Evolutionary conservation across 1,140 invertebrate species (phyloP), one percentile per base, ranked within the genome.

Genomic region (Penaeus vannamei): DNA sequence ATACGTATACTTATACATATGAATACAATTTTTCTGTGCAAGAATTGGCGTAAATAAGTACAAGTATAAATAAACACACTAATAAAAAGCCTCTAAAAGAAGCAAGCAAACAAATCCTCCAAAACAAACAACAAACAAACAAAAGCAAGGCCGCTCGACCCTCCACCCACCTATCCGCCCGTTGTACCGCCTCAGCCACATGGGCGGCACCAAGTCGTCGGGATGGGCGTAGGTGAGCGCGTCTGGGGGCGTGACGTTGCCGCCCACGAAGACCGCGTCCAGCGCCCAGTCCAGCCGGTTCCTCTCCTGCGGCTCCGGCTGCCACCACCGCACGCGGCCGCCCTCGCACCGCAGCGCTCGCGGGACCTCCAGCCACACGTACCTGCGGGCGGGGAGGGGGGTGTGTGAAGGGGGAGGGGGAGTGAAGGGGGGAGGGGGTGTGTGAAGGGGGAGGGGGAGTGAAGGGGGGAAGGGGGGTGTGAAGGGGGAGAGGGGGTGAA

Each of bases 311-410:
- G 90, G 91, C 79, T 92, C 91, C 7, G 93, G 92, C 91, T 94
- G 94, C 93, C 93, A 93, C 93, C 93, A 94, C n/a, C 93, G 92
- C 8, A 94, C 92, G 26, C 92, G 89, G 0, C 92, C 92, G 8
- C 92, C 93, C 64, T 92, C 91, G 53, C 90, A 91, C 72, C 91
- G 92, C 8, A 92, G 92, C 22, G 91, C 92, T 19, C 91, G 82
- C 53, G 93, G 93, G 5, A 94, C 69, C 26, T 84, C 72, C 60
- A 91, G 62, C 85, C 85, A 91, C 80, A 91, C 91, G 32, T 90
- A 91, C 32, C 91, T 91, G 85, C 26, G 64, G 61, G 10, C 64
- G 53, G 23, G 29, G 46, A 23, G n/a, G 66, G 83, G 17, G 14
- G 53, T 14, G 53, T 0, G 14, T 12, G 53, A 10, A 53, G 17